Base-by-base conservation (phyloP, 2,113 vertebrate genomes). In the Pyxicephalus adspersus region DNA sequence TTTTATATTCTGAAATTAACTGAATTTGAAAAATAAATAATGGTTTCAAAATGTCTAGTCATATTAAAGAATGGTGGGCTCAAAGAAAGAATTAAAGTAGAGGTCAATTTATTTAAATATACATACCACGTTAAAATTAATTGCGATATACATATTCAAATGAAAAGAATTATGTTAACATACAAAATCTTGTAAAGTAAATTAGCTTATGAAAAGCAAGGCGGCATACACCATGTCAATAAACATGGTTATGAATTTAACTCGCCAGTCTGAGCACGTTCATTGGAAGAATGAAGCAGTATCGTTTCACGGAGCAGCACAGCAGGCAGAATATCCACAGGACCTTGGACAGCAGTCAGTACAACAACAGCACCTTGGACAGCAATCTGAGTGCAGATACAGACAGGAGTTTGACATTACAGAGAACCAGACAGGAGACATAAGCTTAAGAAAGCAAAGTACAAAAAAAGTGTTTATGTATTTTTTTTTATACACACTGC, bases 71-170 rank as follows among this genome's bases (percentile, higher is more conserved):
- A 71, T 64, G 38, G 64, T 64, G 50, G 28, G 45, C 64, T 52
- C 26, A 73, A 52, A 31, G 34, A 54, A 64, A 63, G 50, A 64
- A 81, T 72, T 81, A 81, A 23, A 71, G 31, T 50, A 29, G 45
- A 64, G 68, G 68, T 73, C 58, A 81, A 52, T 38, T 73, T 55
- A 73, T 72, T 80, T 28, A 29, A 63, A 71, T 64, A 81, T 64
- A 34, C 58, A 81, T 64, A 64, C 61, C 38, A 72, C 8, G 23
- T 51, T 55, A 73, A 63, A 73, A 81, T 64, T 73, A 73, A 81
- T 64, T 81, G 58, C 67, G 52, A 64, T 38, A 73, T 52, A 63
- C 60, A 64, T 17, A 54, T 31, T 34, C 67, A 34, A 51, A 73
- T 73, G 22, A 55, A 64, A 19, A 25, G n/a, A 57, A 81, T 81